phyloP scores from a whole-genome alignment of 2,797 vertebrate species.

The Mareca penelope region DNA sequence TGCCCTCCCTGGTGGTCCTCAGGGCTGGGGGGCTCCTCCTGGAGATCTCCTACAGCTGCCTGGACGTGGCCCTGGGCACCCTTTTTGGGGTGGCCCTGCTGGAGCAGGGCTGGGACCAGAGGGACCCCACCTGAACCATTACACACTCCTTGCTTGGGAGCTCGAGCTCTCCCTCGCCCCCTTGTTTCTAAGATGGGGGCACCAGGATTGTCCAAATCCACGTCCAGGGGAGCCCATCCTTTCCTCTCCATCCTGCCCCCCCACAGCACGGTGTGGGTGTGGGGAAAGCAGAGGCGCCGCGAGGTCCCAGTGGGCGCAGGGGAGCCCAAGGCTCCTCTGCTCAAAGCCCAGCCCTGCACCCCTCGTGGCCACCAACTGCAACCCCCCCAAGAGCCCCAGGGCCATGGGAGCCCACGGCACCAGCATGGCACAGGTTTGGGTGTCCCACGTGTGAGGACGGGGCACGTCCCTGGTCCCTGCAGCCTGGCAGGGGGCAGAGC shows the following conservation, averaged over 20 bases:
- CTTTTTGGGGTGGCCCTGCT: too few relatives aligned
- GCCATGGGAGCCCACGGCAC: accelerated
- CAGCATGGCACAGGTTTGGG: accelerated
- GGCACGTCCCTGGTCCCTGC: background rate
- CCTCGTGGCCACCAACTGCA: accelerated
- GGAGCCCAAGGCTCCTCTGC: background rate
- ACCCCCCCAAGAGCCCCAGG: background rate
- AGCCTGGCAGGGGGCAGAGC: background rate
- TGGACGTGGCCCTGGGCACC: background rate
- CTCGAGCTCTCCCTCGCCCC: accelerated
- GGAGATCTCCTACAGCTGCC: background rate
- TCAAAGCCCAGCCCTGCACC: background rate
- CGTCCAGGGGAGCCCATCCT: accelerated
- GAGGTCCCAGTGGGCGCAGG: accelerated
- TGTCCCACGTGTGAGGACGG: accelerated
- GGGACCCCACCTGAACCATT: too few relatives aligned
- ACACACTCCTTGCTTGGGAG: background rate
- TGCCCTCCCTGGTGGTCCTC: background rate
- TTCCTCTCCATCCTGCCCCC: accelerated
- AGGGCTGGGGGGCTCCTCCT: background rate
- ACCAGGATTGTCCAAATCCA: background rate
- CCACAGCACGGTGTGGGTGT: background rate
- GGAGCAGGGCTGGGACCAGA: background rate
- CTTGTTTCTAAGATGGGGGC: accelerated
- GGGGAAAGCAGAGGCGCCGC: background rate